Conservation (phyloP, 1,140 invertebrate species). For the Drosophila insularis region DNA sequence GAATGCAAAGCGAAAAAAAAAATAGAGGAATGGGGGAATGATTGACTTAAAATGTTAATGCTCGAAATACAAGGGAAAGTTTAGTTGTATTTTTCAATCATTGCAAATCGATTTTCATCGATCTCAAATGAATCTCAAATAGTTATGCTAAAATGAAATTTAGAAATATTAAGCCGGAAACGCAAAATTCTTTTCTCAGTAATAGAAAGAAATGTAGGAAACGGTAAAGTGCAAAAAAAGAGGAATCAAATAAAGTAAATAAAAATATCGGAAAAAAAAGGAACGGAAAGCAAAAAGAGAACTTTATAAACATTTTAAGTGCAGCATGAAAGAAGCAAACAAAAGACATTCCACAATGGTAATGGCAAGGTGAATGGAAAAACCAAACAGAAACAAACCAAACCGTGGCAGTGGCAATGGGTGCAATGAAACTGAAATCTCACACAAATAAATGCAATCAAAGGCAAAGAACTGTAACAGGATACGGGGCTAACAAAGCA, state of each 20-base stretch:
- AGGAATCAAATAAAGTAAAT: conserved; percentile 58
- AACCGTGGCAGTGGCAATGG: conserved; percentile 46
- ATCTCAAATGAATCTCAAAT: background rate
- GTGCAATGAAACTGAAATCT: conserved; percentile 72
- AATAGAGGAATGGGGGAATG: conserved; percentile 19
- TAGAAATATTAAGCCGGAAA: conserved; percentile 10
- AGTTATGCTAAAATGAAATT: background rate
- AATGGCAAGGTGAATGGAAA: background rate
- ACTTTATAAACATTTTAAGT: conserved; percentile 77
- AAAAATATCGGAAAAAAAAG: conserved; percentile 24
- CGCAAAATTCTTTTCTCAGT: background rate
- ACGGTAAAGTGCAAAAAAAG: conserved; percentile 23
- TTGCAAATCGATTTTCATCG: background rate
- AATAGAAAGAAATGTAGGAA: background rate
- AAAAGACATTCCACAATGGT: conserved; percentile 25
- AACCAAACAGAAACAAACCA: background rate
- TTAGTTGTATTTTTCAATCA: background rate
- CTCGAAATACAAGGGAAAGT: background rate
- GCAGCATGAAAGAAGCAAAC: conserved; percentile 47
- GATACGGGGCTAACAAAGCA: conserved; percentile 65
- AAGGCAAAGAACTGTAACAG: conserved; percentile 42
- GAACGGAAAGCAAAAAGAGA: background rate
- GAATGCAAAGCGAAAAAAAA: conserved; percentile 30
- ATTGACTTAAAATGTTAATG: conserved; percentile 10
- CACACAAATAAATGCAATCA: conserved; percentile 49